Evolutionary conservation across 2,113 vertebrate genomes (phyloP), one percentile per base, ranked within the genome.

Genomic region (Albula glossodonta): DNA sequence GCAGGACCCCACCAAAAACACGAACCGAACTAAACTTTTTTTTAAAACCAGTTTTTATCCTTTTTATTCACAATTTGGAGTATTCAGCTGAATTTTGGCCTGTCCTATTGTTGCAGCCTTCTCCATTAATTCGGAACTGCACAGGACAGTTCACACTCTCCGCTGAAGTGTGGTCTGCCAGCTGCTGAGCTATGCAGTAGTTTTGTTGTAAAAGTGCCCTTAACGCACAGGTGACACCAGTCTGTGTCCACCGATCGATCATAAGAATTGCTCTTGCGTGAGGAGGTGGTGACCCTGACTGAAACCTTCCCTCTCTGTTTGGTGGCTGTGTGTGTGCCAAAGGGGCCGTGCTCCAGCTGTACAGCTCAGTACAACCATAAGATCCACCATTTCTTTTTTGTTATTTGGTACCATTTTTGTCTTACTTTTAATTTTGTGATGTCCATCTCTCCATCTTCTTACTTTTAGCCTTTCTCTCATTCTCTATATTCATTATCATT

Each of bases 401-500:
- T 41, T 41, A 41, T 41, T 41, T 41, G 31, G 31, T 1, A 41
- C 53, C 53, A 12, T 56, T 56, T 1, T 12, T 9, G 53, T 56
- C 7, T 56, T 12, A 56, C 0, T 12, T 56, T 56, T 12, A 41
- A 41, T 56, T 7, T 56, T 56, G 53, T 12, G 7, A 22, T 77
- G 19, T 77, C 70, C 25, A 22, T 77, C 70, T 77, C 56, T 82
- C 83, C 48, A 3, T 77, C 82, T 82, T 60, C 25, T 79, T 10
- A 52, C 77, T 77, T 63, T 22, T 17, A 56, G 25, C n/a, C 80
- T 11, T 6, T 56, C 74, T 56, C 53, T 83, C 51, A 57, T 57
- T 79, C 90, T 83, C 92, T 92, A 88, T 19, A 87, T 89, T 91
- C 88, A 87, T 87, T 91, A 80, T 56, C 51, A 81, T 87, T 89